Conservation (phyloP, 2,888 invertebrate genomes). For the Nephrotoma appendiculata region DNA sequence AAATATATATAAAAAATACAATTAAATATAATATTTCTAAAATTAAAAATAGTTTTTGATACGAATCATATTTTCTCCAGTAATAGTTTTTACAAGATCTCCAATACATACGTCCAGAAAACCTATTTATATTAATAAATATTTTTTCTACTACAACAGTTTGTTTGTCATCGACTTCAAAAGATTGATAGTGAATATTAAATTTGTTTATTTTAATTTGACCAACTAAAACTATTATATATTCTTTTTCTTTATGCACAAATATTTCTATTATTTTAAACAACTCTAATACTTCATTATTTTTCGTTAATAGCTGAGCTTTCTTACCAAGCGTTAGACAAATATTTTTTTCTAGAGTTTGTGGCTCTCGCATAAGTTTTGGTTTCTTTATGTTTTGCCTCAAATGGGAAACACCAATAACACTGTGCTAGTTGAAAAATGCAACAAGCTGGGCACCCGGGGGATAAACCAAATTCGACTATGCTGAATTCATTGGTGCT, state of each 20-base stretch:
- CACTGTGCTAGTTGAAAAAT: no score
- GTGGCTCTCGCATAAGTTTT: conserved; percentile 4
- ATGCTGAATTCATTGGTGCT: no score
- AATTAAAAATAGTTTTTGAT: neutral
- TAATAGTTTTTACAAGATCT: neutral
- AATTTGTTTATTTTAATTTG: neutral
- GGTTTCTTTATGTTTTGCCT: conserved; percentile 8
- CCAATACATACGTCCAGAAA: neutral
- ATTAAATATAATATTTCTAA: neutral
- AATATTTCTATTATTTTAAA: neutral
- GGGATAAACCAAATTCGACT: no score
- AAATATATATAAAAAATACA: no score
- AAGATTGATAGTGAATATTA: neutral
- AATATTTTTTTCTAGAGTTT: no score
- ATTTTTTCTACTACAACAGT: neutral
- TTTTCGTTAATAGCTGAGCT: no score
- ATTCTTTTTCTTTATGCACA: neutral
- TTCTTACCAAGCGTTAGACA: no score
- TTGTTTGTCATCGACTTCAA: neutral
- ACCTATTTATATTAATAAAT: neutral
- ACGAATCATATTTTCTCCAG: neutral
- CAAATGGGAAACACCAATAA: conserved; percentile 7
- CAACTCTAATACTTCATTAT: neutral
- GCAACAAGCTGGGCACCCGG: no score
- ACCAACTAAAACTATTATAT: neutral